These are phyloP conservation scores for Yponomeuta cagnagella DNA, from an alignment of 2,888 invertebrate species.

Conservation along the genomic window DNA sequence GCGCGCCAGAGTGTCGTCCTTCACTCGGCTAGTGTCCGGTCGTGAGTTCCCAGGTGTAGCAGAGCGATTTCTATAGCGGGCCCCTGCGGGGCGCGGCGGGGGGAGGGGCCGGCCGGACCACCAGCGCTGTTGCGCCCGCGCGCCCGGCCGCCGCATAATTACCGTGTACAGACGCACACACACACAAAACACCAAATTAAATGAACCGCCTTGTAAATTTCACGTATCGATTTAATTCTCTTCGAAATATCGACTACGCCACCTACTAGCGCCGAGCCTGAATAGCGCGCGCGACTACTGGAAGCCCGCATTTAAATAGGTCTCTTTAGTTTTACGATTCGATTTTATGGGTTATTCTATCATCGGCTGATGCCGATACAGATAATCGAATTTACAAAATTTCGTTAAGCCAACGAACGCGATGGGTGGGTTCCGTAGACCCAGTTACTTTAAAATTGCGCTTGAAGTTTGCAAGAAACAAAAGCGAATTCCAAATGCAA, in stretches of 20 bases:
- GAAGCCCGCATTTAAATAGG: conserved; percentile 56
- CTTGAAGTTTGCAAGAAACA: not conserved
- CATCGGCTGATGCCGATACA: conserved; percentile 28
- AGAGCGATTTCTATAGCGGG: conserved; percentile 41
- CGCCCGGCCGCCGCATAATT: conserved; percentile 69
- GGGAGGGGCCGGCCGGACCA: conserved; percentile 41
- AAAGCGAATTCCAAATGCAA: not conserved
- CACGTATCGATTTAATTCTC: conserved; percentile 60
- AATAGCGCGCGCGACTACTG: conserved; percentile 35
- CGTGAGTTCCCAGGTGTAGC: conserved; percentile 51
- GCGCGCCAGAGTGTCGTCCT: conserved; percentile 11
- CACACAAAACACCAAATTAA: conserved; percentile 64
- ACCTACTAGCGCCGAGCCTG: conserved; percentile 20
- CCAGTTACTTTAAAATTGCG: not conserved
- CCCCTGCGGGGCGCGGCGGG: conserved; percentile 29
- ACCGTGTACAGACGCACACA: conserved; percentile 62
- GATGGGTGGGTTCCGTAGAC: not conserved
- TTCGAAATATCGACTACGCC: conserved; percentile 38
- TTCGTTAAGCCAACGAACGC: not conserved
- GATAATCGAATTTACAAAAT: not conserved
- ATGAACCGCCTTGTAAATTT: conserved; percentile 71
- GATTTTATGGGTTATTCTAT: conserved; percentile 30
- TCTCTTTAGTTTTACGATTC: conserved; percentile 36
- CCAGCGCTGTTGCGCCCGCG: conserved; percentile 70
- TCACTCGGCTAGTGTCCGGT: conserved; percentile 17